Evolutionary conservation across 2,113 vertebrate genomes (phyloP), one percentile per base, ranked within the genome.

Genomic region (Apistogramma diplotaenia): DNA sequence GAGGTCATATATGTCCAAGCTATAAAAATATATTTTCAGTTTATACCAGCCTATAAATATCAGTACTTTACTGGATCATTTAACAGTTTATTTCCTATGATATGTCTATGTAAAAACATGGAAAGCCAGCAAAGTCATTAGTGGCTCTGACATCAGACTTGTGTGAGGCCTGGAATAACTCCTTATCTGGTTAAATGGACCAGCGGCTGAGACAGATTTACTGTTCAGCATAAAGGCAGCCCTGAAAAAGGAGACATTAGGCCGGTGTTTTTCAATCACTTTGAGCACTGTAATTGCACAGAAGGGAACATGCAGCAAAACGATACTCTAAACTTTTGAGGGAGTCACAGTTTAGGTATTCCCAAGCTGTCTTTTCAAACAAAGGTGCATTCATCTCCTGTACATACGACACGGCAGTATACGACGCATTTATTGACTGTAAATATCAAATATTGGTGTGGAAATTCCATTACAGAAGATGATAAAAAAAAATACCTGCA

Each of bases 131-230:
- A 89, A 81, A 90, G 81, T 90, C 82, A 87, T 89, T 89, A 88
- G 85, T 76, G 82, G 87, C 83, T 89, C 72, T 87, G 87, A 91
- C 84, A 88, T 87, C 83, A 85, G 82, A 77, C 89, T 80, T 82
- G 80, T 83, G 71, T 83, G 85, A 88, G 78, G 80, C 62, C 83
- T 91, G 78, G 82, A 89, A 77, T 89, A 87, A 89, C 81, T 89
- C 83, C 91, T 93, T 92, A 93, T 94, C 90, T 92, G 89, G 83
- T 92, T 88, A 89, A 91, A 90, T 51, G 74, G 76, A 86, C 76
- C 80, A 88, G 89, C 78, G 85, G 72, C 80, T 59, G 55, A 78
- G 90, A 91, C 88, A 95, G 92, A 92, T 94, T 95, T 94, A 95
- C 91, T 83, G 90, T 83, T 88, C 73, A 78, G 76, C 81, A 79